Evolutionary conservation across 1,140 invertebrate species (phyloP), one percentile per base, ranked within the genome.

Genomic region (Marisa cornuarietis): DNA sequence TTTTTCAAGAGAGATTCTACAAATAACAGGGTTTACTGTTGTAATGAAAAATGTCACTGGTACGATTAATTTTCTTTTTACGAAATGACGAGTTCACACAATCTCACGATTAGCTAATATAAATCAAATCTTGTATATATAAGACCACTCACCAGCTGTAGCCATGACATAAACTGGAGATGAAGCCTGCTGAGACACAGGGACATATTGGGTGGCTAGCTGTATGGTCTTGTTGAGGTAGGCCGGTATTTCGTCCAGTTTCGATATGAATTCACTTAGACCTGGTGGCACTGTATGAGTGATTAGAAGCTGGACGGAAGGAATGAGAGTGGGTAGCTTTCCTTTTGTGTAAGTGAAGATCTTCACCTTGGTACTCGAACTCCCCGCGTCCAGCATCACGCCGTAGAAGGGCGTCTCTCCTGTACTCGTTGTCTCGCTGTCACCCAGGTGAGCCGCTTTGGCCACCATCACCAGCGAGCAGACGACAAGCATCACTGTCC

Each of bases 91-190:
- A 42, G 31, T 42, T 42, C 6, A 42, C 31, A 42, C 31, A 42
- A 42, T 42, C 31, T 0, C 31, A 1, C 31, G 31, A 42, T 42
- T 42, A 42, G 2, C 31, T 42, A 42, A 42, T 42, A 42, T 42
- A 42, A 42, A 42, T 42, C 31, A 42, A 42, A 42, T 42, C 3
- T 6, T 42, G 31, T 42, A 42, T 42, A 42, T 42, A 42, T 42
- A 42, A 42, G 31, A 42, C 31, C 51, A 81, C 78, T 82, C 81
- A 90, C 93, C 93, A 80, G 92, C 93, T 18, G 93, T 93, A 14
- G 92, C 92, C 63, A 91, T 90, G 78, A 93, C 86, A 74, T 91
- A 93, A 14, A 93, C 81, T 31, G 88, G 87, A 20, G 90, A 90
- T 22, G 72, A 73, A 8, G 26, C 69, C 62, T 85, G 83, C 26